These are phyloP conservation scores for Crambe crambe DNA, from an alignment of 37 sponge, comb jelly and placozoan species.

Conservation along the genomic window DNA sequence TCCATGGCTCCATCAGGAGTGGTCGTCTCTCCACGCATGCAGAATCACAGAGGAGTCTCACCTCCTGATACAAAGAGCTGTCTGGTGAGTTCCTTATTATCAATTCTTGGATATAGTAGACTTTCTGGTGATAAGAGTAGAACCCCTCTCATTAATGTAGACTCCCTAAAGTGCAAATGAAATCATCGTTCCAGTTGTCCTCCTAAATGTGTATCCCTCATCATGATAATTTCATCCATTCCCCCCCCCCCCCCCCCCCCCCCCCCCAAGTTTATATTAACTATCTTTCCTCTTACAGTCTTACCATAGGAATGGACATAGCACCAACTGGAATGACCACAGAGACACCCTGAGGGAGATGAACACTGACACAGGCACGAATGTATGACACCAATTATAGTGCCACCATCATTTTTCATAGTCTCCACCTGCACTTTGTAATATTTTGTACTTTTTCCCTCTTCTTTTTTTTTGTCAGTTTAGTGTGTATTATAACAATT, in stretches of 20 bases:
- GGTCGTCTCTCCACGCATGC: not conserved
- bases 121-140: no score
- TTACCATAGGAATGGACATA: slow-evolving; percentile 34
- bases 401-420: not conserved
- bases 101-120: no score
- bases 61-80: slow-evolving; percentile 41
- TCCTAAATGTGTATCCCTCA: not conserved
- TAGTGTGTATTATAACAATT: no score
- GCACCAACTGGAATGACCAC: slow-evolving; percentile 46
- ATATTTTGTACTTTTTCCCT: not conserved
- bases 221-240: not conserved
- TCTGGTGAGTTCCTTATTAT: slow-evolving; percentile 19
- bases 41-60: slow-evolving; percentile 26
- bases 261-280: not conserved
- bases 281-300: slow-evolving; percentile 6
- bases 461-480: no score
- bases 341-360: slow-evolving; percentile 44
- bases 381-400: slow-evolving; percentile 17
- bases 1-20: not conserved
- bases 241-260: not conserved
- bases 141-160: not conserved
- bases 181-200: not conserved
- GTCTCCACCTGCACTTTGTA: not conserved
- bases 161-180: not conserved
- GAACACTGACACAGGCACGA: slow-evolving; percentile 41